Percentiles rank a stretch among this genome's conserved stretches.
Conservation (phyloP, 2,888 invertebrate species). For the Alitta virens region DNA sequence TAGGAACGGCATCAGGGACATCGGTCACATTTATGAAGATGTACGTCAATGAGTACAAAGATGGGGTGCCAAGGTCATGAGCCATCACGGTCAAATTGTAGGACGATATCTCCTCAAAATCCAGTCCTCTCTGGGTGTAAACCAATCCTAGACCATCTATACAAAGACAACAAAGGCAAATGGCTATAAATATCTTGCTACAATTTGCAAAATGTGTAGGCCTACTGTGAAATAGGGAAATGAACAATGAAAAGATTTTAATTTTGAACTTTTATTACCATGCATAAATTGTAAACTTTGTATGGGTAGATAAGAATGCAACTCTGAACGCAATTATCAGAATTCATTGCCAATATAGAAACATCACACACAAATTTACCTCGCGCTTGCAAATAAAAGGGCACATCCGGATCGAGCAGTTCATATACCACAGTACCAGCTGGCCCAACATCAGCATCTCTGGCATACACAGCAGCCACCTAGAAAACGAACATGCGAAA, state of each 20-base stretch:
- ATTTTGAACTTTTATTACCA: too few species aligned
- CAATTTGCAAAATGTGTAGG: background rate
- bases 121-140: background rate
- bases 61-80: constrained; percentile 24
- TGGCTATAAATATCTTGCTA: background rate
- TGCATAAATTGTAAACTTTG: too few species aligned
- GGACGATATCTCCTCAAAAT: background rate
- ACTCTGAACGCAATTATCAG: too few species aligned
- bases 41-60: constrained; percentile 9
- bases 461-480: constrained; percentile 25
- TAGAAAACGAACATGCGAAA: constrained; percentile 1
- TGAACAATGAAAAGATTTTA: too few species aligned
- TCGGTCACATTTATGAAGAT: constrained; percentile 46
- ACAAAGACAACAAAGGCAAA: background rate
- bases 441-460: constrained; percentile 26
- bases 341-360: too few species aligned
- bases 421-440: constrained; percentile 28
- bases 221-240: background rate
- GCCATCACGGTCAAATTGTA: constrained; percentile 28
- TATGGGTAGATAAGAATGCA: too few species aligned
- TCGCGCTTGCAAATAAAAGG: constrained; percentile 18
- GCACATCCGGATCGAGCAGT: background rate
- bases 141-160: constrained; percentile 9
- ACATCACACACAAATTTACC: constrained; percentile 11
- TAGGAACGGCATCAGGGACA: constrained; percentile 39